These are phyloP conservation scores for Tachycineta bicolor DNA, from an alignment of 2,113 vertebrate species.

Conservation along the genomic window DNA sequence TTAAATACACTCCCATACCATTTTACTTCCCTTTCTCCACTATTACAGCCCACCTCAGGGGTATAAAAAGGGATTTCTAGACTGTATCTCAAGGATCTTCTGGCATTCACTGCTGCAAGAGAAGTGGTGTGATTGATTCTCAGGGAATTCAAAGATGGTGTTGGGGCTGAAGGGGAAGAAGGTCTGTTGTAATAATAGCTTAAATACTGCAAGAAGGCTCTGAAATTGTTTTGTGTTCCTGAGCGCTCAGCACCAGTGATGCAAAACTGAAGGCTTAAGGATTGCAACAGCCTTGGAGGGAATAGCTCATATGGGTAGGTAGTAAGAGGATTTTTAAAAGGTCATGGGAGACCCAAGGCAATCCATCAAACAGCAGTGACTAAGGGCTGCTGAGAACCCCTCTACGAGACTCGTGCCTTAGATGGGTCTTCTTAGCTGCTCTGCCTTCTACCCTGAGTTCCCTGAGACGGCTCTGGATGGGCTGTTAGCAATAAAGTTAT, in stretches of 20 bases:
- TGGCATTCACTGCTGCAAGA: neutral
- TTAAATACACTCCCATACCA: neutral
- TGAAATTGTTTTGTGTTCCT: neutral
- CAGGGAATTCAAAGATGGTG: neutral
- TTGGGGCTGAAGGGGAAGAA: neutral
- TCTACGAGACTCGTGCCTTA: neutral
- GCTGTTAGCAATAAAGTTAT: neutral
- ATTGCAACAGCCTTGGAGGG: neutral
- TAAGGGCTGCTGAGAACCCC: neutral
- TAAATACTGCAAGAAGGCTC: neutral
- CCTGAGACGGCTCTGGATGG: neutral
- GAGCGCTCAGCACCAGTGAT: neutral
- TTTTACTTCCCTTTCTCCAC: neutral
- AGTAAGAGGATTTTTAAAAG: slow-evolving; percentile 43
- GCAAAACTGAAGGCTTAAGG: slow-evolving; percentile 17
- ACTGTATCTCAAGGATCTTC: neutral
- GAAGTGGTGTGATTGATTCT: neutral
- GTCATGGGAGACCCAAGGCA: neutral
- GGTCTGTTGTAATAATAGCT: neutral
- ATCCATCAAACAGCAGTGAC: neutral
- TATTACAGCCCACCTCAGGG: neutral
- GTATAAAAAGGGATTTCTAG: neutral
- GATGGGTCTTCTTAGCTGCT: neutral
- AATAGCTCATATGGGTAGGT: neutral
- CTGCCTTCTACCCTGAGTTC: neutral